phyloP scores from a whole-genome alignment of 2,113 vertebrate species.

The Oreochromis tanganicae region DNA sequence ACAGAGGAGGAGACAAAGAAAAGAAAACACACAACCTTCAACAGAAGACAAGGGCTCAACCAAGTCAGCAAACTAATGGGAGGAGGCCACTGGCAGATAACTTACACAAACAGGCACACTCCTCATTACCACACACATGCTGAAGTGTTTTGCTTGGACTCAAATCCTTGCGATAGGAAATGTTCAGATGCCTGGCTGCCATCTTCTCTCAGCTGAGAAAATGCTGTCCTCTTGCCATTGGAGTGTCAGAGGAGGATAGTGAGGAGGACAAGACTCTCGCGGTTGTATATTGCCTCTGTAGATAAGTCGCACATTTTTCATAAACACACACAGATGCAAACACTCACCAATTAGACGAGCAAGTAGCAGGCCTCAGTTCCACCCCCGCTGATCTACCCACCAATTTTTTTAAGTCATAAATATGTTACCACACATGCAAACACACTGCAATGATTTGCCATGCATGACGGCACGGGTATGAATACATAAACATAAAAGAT shows the following conservation, averaged over 20 bases:
- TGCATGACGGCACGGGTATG: conserved; percentile 31
- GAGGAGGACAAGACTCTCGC: conserved; percentile 31
- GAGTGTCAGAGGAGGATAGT: conserved; percentile 1
- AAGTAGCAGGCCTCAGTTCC: conserved; percentile 18
- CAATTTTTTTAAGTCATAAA: neutral
- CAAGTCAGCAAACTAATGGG: conserved; percentile 36
- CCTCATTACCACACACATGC: conserved; percentile 46
- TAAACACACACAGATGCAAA: neutral
- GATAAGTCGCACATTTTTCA: conserved; percentile 41
- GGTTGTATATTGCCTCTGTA: conserved; percentile 39
- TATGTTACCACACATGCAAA: conserved; percentile 12
- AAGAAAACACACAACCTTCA: conserved; percentile 47
- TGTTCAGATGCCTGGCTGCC: neutral
- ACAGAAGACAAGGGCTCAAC: conserved; percentile 9
- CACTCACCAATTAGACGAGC: conserved; percentile 56
- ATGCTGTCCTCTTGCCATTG: neutral
- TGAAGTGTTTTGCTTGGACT: conserved; percentile 49
- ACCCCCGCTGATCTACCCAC: neutral
- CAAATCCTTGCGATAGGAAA: neutral
- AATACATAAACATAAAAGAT: conserved; percentile 29
- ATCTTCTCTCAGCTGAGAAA: neutral
- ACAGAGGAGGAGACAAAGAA: neutral
- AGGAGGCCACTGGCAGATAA: conserved; percentile 44
- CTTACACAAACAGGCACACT: conserved; percentile 1
- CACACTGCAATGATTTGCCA: neutral